Conservation (phyloP, 2,888 invertebrate species). For the Dolomedes plantarius region DNA sequence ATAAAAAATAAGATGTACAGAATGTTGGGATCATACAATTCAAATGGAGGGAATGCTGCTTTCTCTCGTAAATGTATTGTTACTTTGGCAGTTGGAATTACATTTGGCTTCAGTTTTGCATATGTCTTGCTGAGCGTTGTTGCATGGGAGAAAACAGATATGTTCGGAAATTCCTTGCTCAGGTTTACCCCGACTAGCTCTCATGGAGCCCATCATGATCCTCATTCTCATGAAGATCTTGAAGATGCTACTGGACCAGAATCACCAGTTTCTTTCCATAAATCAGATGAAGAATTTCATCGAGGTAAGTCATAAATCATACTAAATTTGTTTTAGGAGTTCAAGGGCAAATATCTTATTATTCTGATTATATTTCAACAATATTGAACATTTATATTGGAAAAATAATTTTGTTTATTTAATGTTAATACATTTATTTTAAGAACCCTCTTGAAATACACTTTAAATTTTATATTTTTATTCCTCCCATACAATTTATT, state of each 20-base stretch:
- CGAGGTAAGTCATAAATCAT: constrained; percentile 76
- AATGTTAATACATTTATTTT: too few species aligned
- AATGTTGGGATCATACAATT: constrained; percentile 39
- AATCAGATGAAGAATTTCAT: constrained; percentile 83
- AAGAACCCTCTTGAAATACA: too few species aligned
- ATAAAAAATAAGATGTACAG: not conserved
- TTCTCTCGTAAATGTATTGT: constrained; percentile 81
- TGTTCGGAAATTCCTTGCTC: constrained; percentile 48
- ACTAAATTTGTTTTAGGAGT: not conserved
- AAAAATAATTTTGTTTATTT: too few species aligned
- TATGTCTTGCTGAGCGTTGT: constrained; percentile 81
- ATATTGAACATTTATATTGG: too few species aligned
- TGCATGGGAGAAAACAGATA: constrained; percentile 72
- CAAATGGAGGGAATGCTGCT: constrained; percentile 33
- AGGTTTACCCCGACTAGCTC: not conserved
- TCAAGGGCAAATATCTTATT: too few species aligned
- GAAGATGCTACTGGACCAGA: constrained; percentile 77
- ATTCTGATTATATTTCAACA: too few species aligned
- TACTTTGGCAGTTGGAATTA: constrained; percentile 84
- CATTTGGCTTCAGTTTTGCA: constrained; percentile 86
- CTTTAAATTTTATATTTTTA: too few species aligned
- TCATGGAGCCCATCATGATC: constrained; percentile 74
- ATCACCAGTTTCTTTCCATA: constrained; percentile 79
- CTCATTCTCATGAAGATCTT: constrained; percentile 75
- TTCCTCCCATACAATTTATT: too few species aligned